Percentiles rank a stretch among this genome's conserved stretches.
Conservation (phyloP, 2,113 vertebrate genomes). For the Gulo gulo region DNA sequence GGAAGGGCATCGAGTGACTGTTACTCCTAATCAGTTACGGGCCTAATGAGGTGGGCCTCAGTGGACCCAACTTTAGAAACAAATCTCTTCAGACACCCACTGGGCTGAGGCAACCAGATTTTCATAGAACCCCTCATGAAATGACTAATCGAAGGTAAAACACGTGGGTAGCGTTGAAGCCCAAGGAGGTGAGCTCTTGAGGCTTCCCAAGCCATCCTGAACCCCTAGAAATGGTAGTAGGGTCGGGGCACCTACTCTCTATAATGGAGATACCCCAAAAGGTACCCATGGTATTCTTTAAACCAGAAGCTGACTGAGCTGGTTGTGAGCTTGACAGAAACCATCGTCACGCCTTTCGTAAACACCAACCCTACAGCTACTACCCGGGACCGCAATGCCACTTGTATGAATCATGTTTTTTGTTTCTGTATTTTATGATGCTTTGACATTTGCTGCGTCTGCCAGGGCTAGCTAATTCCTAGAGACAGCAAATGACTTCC, state of each 20-base stretch:
- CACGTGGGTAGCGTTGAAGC: not conserved
- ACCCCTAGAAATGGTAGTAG: not conserved
- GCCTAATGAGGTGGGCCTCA: constrained; percentile 56
- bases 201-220: not conserved
- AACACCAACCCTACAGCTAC: too few species aligned
- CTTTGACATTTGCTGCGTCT: not conserved
- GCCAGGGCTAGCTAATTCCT: not conserved
- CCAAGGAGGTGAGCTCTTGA: not conserved
- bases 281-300: not conserved
- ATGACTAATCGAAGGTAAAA: constrained; percentile 68
- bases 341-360: not conserved
- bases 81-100: constrained; percentile 27
- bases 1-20: not conserved
- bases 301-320: not conserved
- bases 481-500: not conserved
- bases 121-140: constrained; percentile 28
- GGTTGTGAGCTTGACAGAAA: not conserved
- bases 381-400: not conserved
- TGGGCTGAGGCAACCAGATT: constrained; percentile 23
- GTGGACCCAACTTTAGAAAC: constrained; percentile 47
- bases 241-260: not conserved
- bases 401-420: not conserved
- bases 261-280: not conserved
- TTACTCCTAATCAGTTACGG: constrained; percentile 68
- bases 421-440: not conserved